A percentile compares a stretch with the other conserved stretches of the same genome.
phyloP scores from a whole-genome alignment of 2,888 invertebrate genomes.

The Cyclophora punctaria region DNA sequence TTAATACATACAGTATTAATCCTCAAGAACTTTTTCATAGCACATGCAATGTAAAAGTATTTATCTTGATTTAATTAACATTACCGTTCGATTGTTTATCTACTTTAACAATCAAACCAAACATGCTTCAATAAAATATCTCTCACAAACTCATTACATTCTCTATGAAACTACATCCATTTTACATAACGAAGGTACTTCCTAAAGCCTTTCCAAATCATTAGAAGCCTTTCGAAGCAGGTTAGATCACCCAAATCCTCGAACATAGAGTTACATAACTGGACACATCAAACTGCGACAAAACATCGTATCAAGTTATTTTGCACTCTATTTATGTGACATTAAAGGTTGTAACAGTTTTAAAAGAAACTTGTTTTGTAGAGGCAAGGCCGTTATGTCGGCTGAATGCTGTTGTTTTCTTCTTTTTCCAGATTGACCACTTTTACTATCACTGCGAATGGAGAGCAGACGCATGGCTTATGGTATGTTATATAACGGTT shows the following conservation, averaged over 20 bases:
- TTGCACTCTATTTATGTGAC: constrained; percentile 5
- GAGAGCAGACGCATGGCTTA: constrained; percentile 31
- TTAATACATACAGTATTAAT: too few species aligned
- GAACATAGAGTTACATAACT: constrained; percentile 8
- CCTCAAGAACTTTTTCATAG: too few species aligned
- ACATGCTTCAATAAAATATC: too few species aligned
- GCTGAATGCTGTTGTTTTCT: constrained; percentile 22
- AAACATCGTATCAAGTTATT: background rate
- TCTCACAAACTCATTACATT: too few species aligned
- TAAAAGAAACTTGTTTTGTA: constrained; percentile 11
- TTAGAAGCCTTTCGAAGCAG: constrained; percentile 15
- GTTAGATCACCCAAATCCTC: constrained; percentile 17
- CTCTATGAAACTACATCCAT: too few species aligned
- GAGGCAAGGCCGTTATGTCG: constrained; percentile 27
- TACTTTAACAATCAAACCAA: too few species aligned
- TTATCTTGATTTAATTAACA: too few species aligned
- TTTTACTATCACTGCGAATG: constrained; percentile 53
- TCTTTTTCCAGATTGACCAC: constrained; percentile 43
- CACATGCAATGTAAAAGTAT: too few species aligned
- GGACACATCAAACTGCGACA: constrained; percentile 7
- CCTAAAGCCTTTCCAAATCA: constrained; percentile 13
- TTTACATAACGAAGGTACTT: constrained; percentile 1
- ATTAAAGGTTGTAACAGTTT: constrained; percentile 9
- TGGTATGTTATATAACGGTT: constrained; percentile 31
- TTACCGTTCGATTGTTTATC: too few species aligned